Percentiles rank a stretch among this genome's conserved stretches.
These are phyloP conservation scores for Morone chrysops DNA, from an alignment of 2,113 vertebrate species.

Conservation along the genomic window DNA sequence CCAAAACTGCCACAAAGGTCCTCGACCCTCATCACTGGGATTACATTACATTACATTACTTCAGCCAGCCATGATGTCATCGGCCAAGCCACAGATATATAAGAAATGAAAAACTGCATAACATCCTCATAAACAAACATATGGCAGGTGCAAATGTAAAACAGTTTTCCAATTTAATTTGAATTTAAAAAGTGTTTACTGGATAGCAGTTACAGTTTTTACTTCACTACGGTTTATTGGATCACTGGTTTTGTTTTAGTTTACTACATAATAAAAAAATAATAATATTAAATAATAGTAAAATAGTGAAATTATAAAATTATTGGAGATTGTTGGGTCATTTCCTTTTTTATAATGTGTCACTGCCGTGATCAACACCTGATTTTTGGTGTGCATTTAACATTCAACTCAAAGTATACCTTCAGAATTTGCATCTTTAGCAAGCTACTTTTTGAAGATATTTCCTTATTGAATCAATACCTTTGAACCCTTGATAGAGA, in stretches of 20 bases:
- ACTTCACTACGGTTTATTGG: too few species aligned
- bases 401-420: not conserved
- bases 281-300: not conserved
- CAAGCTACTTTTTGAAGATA: slow-evolving; percentile 51
- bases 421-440: slow-evolving; percentile 26
- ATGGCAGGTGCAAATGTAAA: not conserved
- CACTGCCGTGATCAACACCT: not conserved
- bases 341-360: not conserved
- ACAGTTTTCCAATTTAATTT: not conserved
- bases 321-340: not conserved
- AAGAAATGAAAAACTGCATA: not conserved
- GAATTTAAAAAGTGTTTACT: not conserved
- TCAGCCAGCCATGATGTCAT: slow-evolving; percentile 23
- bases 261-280: too few species aligned
- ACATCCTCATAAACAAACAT: not conserved
- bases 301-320: not conserved
- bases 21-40: slow-evolving; percentile 32
- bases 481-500: slow-evolving; percentile 57
- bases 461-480: slow-evolving; percentile 43
- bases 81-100: not conserved
- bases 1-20: slow-evolving; percentile 44
- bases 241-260: too few species aligned
- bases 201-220: too few species aligned
- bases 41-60: slow-evolving; percentile 50
- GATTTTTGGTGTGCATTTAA: not conserved